These are phyloP conservation scores for Polyommatus icarus DNA, from an alignment of 2,888 invertebrate genomes.

Conservation along the genomic window DNA sequence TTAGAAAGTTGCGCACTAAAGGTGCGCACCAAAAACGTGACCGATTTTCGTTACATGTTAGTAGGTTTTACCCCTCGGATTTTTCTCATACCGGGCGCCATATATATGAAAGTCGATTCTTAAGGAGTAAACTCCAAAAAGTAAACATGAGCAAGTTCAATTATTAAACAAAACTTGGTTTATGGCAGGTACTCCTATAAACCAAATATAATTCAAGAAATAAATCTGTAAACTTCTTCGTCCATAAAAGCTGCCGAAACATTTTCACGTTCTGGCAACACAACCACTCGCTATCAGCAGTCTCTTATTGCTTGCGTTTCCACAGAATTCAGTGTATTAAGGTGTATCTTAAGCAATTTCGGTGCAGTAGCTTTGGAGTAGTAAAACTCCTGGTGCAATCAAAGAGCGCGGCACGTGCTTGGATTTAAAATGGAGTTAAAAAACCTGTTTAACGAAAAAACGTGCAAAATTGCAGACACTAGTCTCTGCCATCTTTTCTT, in stretches of 20 bases:
- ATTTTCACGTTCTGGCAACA: constrained; percentile 11
- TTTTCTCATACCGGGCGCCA: too few species aligned
- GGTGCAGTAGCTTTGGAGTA: constrained; percentile 30
- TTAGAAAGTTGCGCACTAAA: too few species aligned
- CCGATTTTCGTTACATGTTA: too few species aligned
- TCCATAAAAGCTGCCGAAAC: neutral
- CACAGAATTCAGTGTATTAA: constrained; percentile 24
- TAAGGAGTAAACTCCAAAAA: too few species aligned
- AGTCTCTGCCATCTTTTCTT: constrained; percentile 21
- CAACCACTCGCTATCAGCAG: constrained; percentile 7
- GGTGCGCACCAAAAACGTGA: too few species aligned
- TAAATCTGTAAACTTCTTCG: neutral
- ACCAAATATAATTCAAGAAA: neutral
- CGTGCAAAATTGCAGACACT: constrained; percentile 28
- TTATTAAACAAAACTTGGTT: neutral
- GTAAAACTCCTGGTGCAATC: constrained; percentile 33
- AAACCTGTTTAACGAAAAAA: constrained; percentile 30
- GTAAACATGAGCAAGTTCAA: neutral
- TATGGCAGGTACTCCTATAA: neutral
- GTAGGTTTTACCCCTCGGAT: too few species aligned
- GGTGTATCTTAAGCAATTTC: constrained; percentile 34
- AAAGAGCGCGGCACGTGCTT: constrained; percentile 33
- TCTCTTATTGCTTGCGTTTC: constrained; percentile 27
- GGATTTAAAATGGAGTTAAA: constrained; percentile 30
- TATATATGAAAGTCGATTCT: too few species aligned